phyloP scores from a whole-genome alignment of 2,888 invertebrate species.

The Tiliacea aurago region DNA sequence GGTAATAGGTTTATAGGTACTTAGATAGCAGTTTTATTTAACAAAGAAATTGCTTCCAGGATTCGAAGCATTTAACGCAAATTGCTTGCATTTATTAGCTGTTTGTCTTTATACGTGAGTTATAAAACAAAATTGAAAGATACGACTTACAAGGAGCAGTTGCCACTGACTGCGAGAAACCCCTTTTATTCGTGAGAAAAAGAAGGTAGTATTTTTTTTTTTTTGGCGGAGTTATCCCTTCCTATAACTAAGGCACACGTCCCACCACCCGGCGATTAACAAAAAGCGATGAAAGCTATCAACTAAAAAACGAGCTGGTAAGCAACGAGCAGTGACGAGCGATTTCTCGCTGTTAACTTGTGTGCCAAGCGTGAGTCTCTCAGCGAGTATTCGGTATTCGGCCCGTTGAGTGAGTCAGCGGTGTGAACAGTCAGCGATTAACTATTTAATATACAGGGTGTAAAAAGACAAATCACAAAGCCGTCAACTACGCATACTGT shows the following conservation, averaged over 20 bases:
- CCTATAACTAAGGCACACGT: background rate
- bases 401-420: no score
- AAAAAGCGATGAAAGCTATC: background rate
- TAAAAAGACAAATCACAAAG: no score
- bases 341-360: background rate
- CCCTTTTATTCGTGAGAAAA: conserved; percentile 1
- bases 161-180: conserved; percentile 17
- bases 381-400: background rate
- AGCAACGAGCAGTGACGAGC: background rate
- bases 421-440: background rate
- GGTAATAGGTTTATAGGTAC: no score
- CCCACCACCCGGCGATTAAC: no score
- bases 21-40: conserved; percentile 19
- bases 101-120: conserved; percentile 31
- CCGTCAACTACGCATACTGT: no score
- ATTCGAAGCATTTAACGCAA: conserved; percentile 27
- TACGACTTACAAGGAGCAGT: conserved; percentile 27
- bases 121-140: conserved; percentile 37
- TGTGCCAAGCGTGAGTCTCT: no score
- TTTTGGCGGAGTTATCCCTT: background rate
- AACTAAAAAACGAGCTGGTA: background rate
- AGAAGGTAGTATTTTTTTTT: background rate
- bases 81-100: conserved; percentile 36
- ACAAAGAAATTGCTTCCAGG: conserved; percentile 18
- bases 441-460: no score